Evolutionary conservation across 2,797 vertebrate species (phyloP), one percentile per base, ranked within the genome.

Genomic region (Spinibarbus caldwelli): DNA sequence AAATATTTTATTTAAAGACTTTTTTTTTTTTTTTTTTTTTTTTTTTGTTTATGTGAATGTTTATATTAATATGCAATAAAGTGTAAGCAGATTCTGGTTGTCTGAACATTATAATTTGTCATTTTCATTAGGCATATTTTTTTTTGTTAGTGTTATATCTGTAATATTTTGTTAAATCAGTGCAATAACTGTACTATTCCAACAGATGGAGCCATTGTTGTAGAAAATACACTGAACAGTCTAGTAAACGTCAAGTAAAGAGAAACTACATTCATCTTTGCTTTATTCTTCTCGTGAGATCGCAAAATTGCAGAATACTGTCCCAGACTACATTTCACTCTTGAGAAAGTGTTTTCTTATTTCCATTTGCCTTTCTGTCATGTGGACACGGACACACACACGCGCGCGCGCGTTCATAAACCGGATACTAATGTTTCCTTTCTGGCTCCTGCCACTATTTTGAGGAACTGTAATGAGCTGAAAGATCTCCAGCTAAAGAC

Each of bases 391-490:
- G 92, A 93, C 94, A 95, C 94, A 95, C 94, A 6, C 21, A 23
- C n/a, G n/a, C n/a, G n/a, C n/a, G n/a, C 21, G 23, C 52, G 1
- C 3, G 94, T 96, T 95, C 96, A 94, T 95, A 95, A 92, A 94
- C 93, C 95, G 94, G 94, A 94, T 95, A 95, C 94, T 94, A 95
- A 94, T 95, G 93, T 95, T 96, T 96, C 95, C 94, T 96, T 94
- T 93, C 95, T 92, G 95, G 94, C 95, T 96, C 95, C 95, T 96
- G 23, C 10, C 54, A 94, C 92, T 94, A 96, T 95, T 96, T 96
- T 96, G 95, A 95, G 94, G 92, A 94, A 93, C 94, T 94, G 93
- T 95, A 95, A 95, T 95, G 95, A 90, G 80, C 94, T 96, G 95
- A 96, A 94, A 86, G 34, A 82, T 85, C 92, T 96, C 94, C 10